These are phyloP conservation scores for Lacanobia wlatinum DNA, from an alignment of 2,888 invertebrate species.

Conservation along the genomic window DNA sequence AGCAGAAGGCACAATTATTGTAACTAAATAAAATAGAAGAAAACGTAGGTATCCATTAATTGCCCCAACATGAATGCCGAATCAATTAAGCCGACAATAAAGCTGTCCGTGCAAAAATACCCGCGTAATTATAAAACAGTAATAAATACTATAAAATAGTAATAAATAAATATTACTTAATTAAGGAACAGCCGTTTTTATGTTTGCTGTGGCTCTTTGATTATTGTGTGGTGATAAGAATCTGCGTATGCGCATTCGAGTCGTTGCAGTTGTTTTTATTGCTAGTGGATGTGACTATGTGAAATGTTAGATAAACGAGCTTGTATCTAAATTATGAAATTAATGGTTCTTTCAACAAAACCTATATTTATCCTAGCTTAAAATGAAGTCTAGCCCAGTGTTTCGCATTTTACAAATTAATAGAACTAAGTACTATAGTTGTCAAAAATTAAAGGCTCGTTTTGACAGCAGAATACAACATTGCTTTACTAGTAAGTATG, in stretches of 20 bases:
- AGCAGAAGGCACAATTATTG: neutral
- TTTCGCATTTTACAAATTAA: neutral
- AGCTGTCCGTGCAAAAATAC: constrained; percentile 46
- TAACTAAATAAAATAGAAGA: constrained; percentile 19
- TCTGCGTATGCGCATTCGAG: constrained; percentile 8
- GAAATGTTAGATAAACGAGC: neutral
- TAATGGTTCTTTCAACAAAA: neutral
- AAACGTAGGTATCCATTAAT: constrained; percentile 29
- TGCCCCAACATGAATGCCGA: constrained; percentile 23
- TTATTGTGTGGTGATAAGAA: constrained; percentile 36
- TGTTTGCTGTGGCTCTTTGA: constrained; percentile 25
- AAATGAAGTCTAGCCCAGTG: neutral
- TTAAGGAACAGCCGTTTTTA: constrained; percentile 14
- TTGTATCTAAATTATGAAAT: neutral
- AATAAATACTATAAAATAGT: constrained; percentile 38
- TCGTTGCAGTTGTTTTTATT: constrained; percentile 3
- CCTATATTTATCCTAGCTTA: neutral
- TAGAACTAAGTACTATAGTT: neutral
- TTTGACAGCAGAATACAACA: too few relatives aligned
- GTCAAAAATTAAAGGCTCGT: too few relatives aligned
- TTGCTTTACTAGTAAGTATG: too few relatives aligned
- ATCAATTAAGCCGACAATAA: constrained; percentile 42
- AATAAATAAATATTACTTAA: constrained; percentile 47
- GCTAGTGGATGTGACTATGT: constrained; percentile 5
- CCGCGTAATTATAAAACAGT: constrained; percentile 35